A percentile compares a stretch with the other conserved stretches of the same genome.
Conservation (phyloP, 2,888 invertebrate species). For the Achlya flavicornis region DNA sequence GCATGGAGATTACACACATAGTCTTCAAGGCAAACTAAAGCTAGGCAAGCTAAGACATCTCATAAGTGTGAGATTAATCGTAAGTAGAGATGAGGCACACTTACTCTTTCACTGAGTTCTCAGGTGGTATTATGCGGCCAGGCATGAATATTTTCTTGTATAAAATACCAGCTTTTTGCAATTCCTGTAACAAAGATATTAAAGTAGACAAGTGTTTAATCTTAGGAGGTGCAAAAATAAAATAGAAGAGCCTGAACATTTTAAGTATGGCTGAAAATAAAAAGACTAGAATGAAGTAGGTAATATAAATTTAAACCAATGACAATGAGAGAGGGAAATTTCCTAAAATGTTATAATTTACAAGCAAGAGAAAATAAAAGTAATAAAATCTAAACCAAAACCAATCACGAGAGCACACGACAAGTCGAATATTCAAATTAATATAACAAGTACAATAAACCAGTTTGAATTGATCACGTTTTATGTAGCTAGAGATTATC, state of each 20-base stretch:
- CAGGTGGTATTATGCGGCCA: constrained; percentile 71
- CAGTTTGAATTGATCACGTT: constrained; percentile 45
- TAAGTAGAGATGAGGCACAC: constrained; percentile 43
- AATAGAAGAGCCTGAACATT: not conserved
- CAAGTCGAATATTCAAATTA: constrained; percentile 29
- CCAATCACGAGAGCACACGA: constrained; percentile 13
- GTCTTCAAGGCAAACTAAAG: not conserved
- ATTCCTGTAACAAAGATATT: constrained; percentile 67
- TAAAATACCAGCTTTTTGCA: constrained; percentile 59
- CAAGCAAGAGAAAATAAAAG: not conserved
- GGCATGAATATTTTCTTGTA: constrained; percentile 75
- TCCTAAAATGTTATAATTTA: not conserved
- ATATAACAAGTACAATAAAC: constrained; percentile 36
- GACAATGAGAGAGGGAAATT: not conserved
- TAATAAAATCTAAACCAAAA: constrained; percentile 9
- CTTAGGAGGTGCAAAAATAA: not conserved
- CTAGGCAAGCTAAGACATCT: not conserved
- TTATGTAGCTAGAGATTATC: constrained; percentile 49
- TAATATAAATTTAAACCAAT: not conserved
- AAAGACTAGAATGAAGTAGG: no score
- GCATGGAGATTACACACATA: not conserved
- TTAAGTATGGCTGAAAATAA: not conserved
- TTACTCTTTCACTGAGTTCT: constrained; percentile 67
- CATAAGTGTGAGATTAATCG: constrained; percentile 7
- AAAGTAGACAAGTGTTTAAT: constrained; percentile 17